phyloP scores from a whole-genome alignment of 2,888 invertebrate genomes.

The Orchesellides sinensis region DNA sequence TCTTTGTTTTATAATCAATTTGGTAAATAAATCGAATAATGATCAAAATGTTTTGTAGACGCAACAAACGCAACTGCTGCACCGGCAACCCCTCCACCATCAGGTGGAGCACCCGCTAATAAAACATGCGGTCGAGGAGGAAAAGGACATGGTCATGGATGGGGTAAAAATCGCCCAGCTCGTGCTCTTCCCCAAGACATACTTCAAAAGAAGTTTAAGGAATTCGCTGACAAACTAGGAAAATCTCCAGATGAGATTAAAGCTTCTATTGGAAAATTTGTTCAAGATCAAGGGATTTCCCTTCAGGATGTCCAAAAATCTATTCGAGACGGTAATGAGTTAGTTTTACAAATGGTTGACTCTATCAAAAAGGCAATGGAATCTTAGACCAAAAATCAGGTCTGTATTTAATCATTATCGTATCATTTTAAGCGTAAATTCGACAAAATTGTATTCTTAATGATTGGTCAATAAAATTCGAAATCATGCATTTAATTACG shows the following conservation, averaged over 20 bases:
- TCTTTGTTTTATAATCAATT: too few species aligned
- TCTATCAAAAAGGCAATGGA: slow-evolving; percentile 3
- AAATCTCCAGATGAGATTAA: slow-evolving; percentile 30
- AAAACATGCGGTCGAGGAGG: neutral
- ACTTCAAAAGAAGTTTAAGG: slow-evolving; percentile 18
- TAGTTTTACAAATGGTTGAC: slow-evolving; percentile 6
- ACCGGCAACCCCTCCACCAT: neutral
- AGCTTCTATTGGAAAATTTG: slow-evolving; percentile 21
- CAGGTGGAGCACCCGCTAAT: neutral
- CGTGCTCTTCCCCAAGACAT: neutral
- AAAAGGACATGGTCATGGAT: too few species aligned
- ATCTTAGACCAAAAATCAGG: too few species aligned
- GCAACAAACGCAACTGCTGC: too few species aligned
- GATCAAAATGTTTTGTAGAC: too few species aligned
- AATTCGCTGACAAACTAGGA: slow-evolving; percentile 14
- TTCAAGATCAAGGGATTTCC: slow-evolving; percentile 12
- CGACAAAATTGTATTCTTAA: too few species aligned
- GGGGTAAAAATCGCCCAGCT: neutral
- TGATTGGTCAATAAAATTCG: too few species aligned
- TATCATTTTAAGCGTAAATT: too few species aligned
- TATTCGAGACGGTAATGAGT: neutral
- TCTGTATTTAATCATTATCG: too few species aligned
- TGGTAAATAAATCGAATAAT: too few species aligned
- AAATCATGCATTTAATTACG: too few species aligned
- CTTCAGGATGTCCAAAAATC: slow-evolving; percentile 4